Evolutionary conservation across 2,113 vertebrate genomes (phyloP).

Genomic region (Amia ocellicauda): DNA sequence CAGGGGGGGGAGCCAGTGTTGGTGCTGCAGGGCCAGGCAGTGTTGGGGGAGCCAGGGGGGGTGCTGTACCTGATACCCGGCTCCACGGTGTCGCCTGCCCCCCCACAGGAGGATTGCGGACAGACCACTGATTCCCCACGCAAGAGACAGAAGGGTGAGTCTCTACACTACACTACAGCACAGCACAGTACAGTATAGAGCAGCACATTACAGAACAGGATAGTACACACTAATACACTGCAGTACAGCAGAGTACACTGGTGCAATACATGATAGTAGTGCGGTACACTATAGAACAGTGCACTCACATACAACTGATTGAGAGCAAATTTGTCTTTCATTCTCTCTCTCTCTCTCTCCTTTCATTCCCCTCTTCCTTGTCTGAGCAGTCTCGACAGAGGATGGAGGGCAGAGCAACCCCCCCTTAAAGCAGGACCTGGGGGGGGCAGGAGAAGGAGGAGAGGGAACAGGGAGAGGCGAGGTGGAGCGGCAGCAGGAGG

Average conservation of each 20-base stretch:
- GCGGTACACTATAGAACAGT: too few species aligned
- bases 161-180: too few species aligned
- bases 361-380: neutral
- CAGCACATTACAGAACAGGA: too few species aligned
- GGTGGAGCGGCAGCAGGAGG: neutral
- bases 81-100: constrained; percentile 9
- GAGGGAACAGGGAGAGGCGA: constrained; percentile 28
- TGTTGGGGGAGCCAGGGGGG: neutral
- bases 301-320: too few species aligned
- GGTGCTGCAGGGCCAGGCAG: constrained; percentile 21
- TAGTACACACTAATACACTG: too few species aligned
- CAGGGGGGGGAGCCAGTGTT: neutral
- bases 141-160: neutral
- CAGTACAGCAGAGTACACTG: too few species aligned
- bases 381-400: too few species aligned
- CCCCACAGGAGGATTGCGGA: neutral
- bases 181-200: too few species aligned
- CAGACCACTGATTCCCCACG: neutral
- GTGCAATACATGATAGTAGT: too few species aligned
- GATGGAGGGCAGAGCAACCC: too few species aligned
- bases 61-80: neutral
- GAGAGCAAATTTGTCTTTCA: too few species aligned
- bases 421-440: constrained; percentile 28
- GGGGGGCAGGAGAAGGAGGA: constrained; percentile 1
- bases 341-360: too few species aligned